Percentiles rank a stretch among this genome's conserved stretches.
Conservation (phyloP, 2,797 vertebrate species). For the Eulemur mongoz region DNA sequence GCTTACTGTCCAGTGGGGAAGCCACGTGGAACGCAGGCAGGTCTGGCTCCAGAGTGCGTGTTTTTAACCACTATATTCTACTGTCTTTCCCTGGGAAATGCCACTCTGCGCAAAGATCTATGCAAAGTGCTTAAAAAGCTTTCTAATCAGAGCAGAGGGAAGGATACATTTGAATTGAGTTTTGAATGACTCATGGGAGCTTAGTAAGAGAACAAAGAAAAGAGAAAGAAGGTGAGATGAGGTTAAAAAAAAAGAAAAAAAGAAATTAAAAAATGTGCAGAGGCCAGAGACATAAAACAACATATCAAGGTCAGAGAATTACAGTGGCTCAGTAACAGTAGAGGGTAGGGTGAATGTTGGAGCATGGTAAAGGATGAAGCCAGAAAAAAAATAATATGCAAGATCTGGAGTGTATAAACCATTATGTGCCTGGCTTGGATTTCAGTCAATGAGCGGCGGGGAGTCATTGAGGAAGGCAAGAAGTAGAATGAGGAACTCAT, state of each 20-base stretch:
- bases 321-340: not conserved
- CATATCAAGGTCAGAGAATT: not conserved
- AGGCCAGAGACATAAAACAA: not conserved
- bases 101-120: not conserved
- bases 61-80: not conserved
- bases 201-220: not conserved
- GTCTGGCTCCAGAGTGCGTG: not conserved
- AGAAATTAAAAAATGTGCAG: not conserved
- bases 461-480: not conserved
- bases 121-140: not conserved
- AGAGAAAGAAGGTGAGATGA: not conserved
- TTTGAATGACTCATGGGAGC: not conserved
- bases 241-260: not conserved
- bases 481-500: too few species aligned
- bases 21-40: not conserved
- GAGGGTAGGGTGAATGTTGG: not conserved
- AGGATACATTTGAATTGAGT: not conserved
- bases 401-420: not conserved
- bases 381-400: not conserved
- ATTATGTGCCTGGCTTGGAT: not conserved
- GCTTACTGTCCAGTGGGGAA: not conserved
- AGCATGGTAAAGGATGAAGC: not conserved
- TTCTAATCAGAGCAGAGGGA: not conserved
- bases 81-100: not conserved
- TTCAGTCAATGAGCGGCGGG: not conserved